These are phyloP conservation scores for Ophiodon elongatus DNA, from an alignment of 2,113 vertebrate species.

Conservation along the genomic window DNA sequence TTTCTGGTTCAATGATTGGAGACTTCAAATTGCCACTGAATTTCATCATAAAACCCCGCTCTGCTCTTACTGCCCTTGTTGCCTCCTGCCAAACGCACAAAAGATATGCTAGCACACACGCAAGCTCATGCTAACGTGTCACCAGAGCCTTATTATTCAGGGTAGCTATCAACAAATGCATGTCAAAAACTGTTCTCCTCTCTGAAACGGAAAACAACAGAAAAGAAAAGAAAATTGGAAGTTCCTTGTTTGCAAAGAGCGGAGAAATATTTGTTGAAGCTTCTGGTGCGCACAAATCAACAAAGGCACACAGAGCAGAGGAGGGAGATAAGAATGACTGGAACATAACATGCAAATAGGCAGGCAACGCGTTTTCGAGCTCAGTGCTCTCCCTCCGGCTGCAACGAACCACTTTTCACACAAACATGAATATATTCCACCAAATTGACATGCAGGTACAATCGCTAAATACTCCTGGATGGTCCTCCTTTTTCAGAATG, in stretches of 20 bases:
- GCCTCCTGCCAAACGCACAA: slow-evolving; percentile 74
- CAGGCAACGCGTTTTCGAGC: slow-evolving; percentile 30
- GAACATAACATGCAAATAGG: slow-evolving; percentile 48
- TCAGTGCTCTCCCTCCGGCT: slow-evolving; percentile 33
- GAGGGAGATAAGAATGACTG: slow-evolving; percentile 34
- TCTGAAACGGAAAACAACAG: neutral
- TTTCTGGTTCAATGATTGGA: slow-evolving; percentile 63
- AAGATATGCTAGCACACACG: slow-evolving; percentile 47
- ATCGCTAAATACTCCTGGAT: slow-evolving; percentile 31
- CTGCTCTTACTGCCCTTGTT: slow-evolving; percentile 75
- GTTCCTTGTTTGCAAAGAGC: slow-evolving; percentile 35
- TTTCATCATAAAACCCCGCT: slow-evolving; percentile 83
- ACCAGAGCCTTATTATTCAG: slow-evolving; percentile 34
- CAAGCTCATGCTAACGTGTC: slow-evolving; percentile 42
- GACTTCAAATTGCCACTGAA: slow-evolving; percentile 82
- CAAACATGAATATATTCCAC: slow-evolving; percentile 27
- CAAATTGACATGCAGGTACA: slow-evolving; percentile 34
- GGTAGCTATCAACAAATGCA: slow-evolving; percentile 24
- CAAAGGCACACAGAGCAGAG: slow-evolving; percentile 35
- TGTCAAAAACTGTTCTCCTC: slow-evolving; percentile 3
- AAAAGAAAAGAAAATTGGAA: neutral
- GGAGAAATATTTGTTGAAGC: slow-evolving; percentile 47
- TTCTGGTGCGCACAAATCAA: slow-evolving; percentile 49
- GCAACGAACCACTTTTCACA: slow-evolving; percentile 26
- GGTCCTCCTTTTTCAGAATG: neutral